Base-by-base conservation (phyloP, 1,140 invertebrate species). In the Capitella teleta region DNA sequence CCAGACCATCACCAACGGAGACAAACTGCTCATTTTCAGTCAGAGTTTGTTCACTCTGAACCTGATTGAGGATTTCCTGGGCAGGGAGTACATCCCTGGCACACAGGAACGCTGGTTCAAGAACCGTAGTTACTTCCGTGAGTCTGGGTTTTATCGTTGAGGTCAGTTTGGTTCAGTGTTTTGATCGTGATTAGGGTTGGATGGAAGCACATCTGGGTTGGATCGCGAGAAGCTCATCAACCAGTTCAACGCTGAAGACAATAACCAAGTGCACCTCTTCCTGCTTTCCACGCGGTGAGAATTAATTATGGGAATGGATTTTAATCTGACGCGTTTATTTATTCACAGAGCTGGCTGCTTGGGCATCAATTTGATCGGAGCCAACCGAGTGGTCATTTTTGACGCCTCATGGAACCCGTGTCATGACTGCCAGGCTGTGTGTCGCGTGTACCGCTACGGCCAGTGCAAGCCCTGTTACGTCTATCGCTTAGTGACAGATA, bases 401-500 rank as follows among this genome's bases (percentile, higher is more conserved):
- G 95, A 99, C 75, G 93, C 93, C 30, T 95, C 89, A 3, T 98
- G 94, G 93, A 98, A 99, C 75, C 95, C 95, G n/a, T 97, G 94
- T 64, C 47, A 78, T 0, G 75, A 77, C 56, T 60, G 64, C 5
- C 75, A 74, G 56, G 94, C 94, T 44, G 91, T 98, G 1, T 98
- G 94, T 70, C 76, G 95, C 55, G 83, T 93, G 21, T 98, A 95
- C 66, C 80, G 94, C 53, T 97, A 80, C 65, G 80, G 80, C 12
- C 80, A 82, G 63, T 73, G 80, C 49, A 98, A 98, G 64, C 86
- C 89, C 0, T 95, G 93, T 57, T 98, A 93, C 61, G 80, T 98
- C 23, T 99, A 99, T 73, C 79, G 95, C 53, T 85, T 98, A 47
- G 74, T 97, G 26, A 85, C 90, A 54, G 52, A 78, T 69, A 78